phyloP scores from a whole-genome alignment of 30 jellyfish, hydroid and myxozoan genomes.

The Nemopilema nomurai region DNA sequence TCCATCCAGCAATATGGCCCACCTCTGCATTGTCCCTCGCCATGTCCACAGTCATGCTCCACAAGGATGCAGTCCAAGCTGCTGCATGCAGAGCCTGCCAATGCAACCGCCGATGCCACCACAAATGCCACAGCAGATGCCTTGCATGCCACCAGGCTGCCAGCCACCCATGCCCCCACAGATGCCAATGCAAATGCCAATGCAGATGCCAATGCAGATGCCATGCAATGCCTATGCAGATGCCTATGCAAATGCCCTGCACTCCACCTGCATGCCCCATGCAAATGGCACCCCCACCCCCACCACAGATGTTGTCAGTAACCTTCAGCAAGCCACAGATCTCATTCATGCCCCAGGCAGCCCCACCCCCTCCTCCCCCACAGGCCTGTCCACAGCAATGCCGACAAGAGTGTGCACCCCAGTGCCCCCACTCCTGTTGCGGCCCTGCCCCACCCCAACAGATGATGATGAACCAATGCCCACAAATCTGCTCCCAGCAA shows the following conservation, averaged over 20 bases:
- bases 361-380: conserved; percentile 68
- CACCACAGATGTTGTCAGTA: conserved; percentile 65
- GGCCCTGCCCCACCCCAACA: conserved; percentile 76
- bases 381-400: conserved; percentile 66
- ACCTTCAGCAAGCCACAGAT: conserved; percentile 56
- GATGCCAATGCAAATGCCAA: conserved; percentile 43
- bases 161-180: conserved; percentile 42
- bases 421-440: conserved; percentile 65
- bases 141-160: conserved; percentile 15
- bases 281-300: conserved; percentile 60
- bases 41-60: conserved; percentile 70
- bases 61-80: conserved; percentile 74
- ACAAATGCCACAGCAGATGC: conserved; percentile 50
- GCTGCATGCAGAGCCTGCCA: conserved; percentile 57
- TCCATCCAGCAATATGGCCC: conserved; percentile 66
- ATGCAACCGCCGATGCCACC: conserved; percentile 56
- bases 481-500: conserved; percentile 72
- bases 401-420: conserved; percentile 70
- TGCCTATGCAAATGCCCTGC: conserved; percentile 70
- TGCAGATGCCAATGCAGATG: conserved; percentile 54
- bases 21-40: conserved; percentile 72
- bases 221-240: conserved; percentile 43
- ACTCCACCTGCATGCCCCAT: conserved; percentile 53
- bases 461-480: conserved; percentile 66
- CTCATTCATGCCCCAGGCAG: conserved; percentile 49